Conservation (phyloP, 2,797 vertebrate genomes). For the Phataginus tetradactyla region DNA sequence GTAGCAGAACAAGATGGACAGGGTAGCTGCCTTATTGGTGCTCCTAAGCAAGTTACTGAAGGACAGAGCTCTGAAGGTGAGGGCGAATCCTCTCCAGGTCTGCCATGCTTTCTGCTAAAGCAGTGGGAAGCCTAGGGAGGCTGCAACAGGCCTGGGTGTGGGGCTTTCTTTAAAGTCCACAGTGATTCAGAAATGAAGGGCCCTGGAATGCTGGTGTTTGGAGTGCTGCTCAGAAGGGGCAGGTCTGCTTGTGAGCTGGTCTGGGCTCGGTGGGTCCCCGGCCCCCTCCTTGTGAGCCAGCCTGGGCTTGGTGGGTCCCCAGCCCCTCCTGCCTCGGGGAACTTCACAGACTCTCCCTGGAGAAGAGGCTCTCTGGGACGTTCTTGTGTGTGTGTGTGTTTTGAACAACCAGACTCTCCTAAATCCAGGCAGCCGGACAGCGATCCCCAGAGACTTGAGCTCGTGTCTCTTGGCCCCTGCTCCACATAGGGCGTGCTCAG, state of each 20-base stretch:
- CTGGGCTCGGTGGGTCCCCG: neutral
- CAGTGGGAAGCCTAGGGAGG: neutral
- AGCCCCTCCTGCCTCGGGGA: rapidly evolving
- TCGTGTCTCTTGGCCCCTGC: too few relatives aligned
- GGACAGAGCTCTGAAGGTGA: neutral
- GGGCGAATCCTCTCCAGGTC: neutral
- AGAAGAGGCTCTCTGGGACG: neutral
- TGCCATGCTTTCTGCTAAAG: neutral
- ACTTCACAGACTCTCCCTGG: neutral
- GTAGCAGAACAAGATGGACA: neutral
- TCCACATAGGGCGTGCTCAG: neutral
- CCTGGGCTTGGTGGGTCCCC: neutral
- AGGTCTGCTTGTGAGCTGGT: too few relatives aligned
- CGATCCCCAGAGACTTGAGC: neutral
- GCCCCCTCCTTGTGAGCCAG: rapidly evolving
- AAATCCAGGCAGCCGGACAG: neutral
- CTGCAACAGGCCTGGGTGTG: neutral
- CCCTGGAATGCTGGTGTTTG: neutral
- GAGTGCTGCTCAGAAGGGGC: neutral
- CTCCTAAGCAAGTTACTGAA: too few relatives aligned
- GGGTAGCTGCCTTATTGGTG: neutral
- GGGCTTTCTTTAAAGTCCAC: neutral
- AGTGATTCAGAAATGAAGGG: neutral
- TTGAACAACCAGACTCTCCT: neutral
- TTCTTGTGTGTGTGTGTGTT: neutral